Conservation (phyloP, 2,888 invertebrate species). For the Tipula vernalis region DNA sequence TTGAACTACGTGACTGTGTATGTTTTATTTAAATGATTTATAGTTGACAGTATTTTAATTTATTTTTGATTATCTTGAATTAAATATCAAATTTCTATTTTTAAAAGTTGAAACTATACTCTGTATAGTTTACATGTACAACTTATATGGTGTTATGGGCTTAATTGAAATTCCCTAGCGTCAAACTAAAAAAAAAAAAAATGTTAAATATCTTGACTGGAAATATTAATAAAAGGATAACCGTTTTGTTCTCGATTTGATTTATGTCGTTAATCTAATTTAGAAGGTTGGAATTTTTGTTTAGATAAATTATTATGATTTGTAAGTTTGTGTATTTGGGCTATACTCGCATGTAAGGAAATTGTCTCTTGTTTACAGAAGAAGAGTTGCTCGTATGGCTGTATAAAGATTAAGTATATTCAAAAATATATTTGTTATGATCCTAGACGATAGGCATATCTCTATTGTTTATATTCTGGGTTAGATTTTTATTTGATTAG, state of each 20-base stretch:
- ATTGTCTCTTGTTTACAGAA: not conserved
- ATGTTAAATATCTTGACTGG: not conserved
- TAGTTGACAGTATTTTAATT: not conserved
- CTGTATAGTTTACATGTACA: not conserved
- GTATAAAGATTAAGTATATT: not conserved
- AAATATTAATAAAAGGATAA: not conserved
- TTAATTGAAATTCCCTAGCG: not conserved
- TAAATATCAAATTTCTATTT: not conserved
- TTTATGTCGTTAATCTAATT: not conserved
- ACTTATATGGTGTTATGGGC: not conserved
- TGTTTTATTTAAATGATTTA: not conserved
- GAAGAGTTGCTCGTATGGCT: not conserved
- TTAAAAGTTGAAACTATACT: not conserved
- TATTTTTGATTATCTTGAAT: not conserved
- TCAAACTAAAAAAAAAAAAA: not conserved
- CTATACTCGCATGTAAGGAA: not conserved
- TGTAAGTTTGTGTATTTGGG: not conserved
- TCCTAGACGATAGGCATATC: not conserved
- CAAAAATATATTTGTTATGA: not conserved
- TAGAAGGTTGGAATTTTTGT: not conserved
- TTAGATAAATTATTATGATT: not conserved
- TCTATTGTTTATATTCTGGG: not conserved
- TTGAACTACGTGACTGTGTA: not conserved
- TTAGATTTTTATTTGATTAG: not conserved
- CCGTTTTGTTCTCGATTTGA: not conserved